Evolutionary conservation across 2,797 vertebrate species (phyloP).

Genomic region (Gadopsis bispinosus): DNA sequence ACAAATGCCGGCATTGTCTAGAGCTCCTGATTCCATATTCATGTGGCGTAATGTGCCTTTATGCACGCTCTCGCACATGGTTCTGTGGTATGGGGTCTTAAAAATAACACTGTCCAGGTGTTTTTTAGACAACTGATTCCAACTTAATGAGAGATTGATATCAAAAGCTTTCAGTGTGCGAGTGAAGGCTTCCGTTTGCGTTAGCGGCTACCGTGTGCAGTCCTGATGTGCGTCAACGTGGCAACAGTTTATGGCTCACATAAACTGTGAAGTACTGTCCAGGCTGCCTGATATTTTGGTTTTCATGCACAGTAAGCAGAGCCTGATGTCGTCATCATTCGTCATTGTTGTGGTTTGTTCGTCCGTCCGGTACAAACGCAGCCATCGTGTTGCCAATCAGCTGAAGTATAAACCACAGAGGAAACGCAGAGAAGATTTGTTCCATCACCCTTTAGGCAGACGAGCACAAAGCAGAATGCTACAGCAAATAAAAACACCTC

Average conservation of each 20-base stretch:
- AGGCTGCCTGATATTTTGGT: background rate
- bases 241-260: background rate
- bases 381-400: background rate
- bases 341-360: background rate
- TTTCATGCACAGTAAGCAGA: background rate
- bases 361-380: background rate
- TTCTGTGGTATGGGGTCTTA: background rate
- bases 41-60: background rate
- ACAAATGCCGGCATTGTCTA: background rate
- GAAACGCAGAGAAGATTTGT: background rate
- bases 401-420: background rate
- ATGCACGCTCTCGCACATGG: background rate
- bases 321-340: background rate
- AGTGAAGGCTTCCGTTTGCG: background rate
- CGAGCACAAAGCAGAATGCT: background rate
- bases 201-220: too few species aligned
- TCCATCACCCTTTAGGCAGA: background rate
- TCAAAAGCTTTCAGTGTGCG: constrained; percentile 1
- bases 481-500: background rate
- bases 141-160: constrained; percentile 28
- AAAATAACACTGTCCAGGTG: background rate
- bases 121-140: constrained; percentile 31
- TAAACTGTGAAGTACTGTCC: background rate
- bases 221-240: constrained; percentile 5
- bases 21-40: constrained; percentile 1